phyloP scores from a whole-genome alignment of 2,888 invertebrate genomes.

The Pteria penguin region DNA sequence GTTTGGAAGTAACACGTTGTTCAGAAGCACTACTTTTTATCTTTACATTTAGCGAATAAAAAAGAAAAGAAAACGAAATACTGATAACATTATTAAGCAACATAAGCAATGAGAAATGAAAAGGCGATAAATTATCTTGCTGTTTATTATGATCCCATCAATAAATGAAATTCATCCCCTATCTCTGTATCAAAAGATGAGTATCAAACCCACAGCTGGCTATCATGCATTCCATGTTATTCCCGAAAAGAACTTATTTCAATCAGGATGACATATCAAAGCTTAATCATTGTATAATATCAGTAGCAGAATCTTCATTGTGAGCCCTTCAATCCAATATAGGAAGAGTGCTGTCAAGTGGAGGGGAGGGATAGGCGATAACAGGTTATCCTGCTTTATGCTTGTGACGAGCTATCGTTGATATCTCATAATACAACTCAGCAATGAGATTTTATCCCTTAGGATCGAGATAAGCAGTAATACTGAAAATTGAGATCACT shows the following conservation, averaged over 20 bases:
- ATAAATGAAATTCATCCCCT: background rate
- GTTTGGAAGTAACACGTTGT: no score
- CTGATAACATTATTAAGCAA: no score
- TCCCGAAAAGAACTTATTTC: slow-evolving; percentile 38
- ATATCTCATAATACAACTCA: slow-evolving; percentile 31
- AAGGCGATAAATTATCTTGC: background rate
- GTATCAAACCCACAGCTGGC: slow-evolving; percentile 34
- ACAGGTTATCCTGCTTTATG: slow-evolving; percentile 21
- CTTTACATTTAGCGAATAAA: no score
- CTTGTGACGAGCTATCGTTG: slow-evolving; percentile 30
- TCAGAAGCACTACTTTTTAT: no score
- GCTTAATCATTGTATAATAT: slow-evolving; percentile 28
- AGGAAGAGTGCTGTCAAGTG: slow-evolving; percentile 17
- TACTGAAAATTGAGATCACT: slow-evolving; percentile 25
- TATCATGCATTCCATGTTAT: slow-evolving; percentile 32
- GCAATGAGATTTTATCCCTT: slow-evolving; percentile 35
- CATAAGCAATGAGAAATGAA: no score
- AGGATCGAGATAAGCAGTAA: slow-evolving; percentile 21
- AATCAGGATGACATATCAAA: slow-evolving; percentile 31
- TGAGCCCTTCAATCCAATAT: slow-evolving; percentile 6
- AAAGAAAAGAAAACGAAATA: no score
- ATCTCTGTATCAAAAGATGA: background rate
- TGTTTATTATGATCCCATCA: slow-evolving; percentile 2
- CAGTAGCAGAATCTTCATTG: slow-evolving; percentile 18
- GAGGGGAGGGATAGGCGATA: slow-evolving; percentile 23